Conservation (phyloP, 2,113 vertebrate species). For the Mola mola region DNA sequence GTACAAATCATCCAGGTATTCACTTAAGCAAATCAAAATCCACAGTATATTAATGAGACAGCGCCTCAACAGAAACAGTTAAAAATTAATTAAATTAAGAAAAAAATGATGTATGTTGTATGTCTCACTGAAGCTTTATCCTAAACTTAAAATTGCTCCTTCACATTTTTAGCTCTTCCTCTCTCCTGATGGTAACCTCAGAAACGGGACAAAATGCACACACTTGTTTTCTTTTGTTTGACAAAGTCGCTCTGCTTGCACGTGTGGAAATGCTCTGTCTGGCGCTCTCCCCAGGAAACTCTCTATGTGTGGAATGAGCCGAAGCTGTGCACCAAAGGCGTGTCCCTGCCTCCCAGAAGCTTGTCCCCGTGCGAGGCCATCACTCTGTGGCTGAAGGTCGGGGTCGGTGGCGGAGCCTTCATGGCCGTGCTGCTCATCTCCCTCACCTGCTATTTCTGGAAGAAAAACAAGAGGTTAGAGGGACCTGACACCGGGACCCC, state of each 20-base stretch:
- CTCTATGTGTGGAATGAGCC: slow-evolving; percentile 96
- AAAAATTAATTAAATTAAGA: too few relatives aligned
- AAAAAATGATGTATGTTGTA: background rate
- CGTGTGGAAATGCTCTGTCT: background rate
- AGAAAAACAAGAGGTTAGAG: slow-evolving; percentile 96
- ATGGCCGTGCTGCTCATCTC: slow-evolving; percentile 89
- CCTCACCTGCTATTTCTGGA: slow-evolving; percentile 98
- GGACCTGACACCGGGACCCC: too few relatives aligned
- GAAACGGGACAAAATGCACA: background rate
- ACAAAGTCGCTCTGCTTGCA: background rate
- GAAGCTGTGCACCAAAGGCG: slow-evolving; percentile 89
- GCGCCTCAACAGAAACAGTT: too few relatives aligned
- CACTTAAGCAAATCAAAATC: too few relatives aligned
- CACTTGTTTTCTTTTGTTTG: background rate
- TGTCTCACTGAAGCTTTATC: too few relatives aligned
- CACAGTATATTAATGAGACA: too few relatives aligned
- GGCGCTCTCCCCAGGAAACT: slow-evolving; percentile 83
- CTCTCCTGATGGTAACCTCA: background rate
- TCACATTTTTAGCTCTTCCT: background rate
- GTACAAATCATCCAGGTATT: too few relatives aligned
- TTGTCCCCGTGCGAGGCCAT: slow-evolving; percentile 89
- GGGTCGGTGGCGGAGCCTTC: slow-evolving; percentile 89
- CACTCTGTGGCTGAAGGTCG: slow-evolving; percentile 94
- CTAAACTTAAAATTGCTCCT: background rate
- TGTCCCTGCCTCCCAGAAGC: slow-evolving; percentile 85